Evolutionary conservation across 2,888 invertebrate species (phyloP).

Genomic region (Agrotis exclamationis): DNA sequence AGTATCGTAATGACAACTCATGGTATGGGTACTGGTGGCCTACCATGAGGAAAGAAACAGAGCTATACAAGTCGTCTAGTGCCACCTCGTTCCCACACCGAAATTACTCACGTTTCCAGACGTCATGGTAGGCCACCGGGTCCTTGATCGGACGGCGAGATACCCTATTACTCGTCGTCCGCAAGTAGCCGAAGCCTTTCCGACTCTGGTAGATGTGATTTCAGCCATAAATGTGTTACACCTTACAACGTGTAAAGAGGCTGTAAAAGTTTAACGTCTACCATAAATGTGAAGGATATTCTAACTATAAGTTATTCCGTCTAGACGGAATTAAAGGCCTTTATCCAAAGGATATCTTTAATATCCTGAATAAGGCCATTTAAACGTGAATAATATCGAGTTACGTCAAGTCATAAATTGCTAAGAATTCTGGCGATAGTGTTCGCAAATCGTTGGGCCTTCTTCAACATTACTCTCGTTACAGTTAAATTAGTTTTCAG

Average conservation of each 20-base stretch:
- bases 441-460: background rate
- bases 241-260: background rate
- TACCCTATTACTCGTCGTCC: too few relatives aligned
- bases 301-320: constrained; percentile 10
- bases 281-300: constrained; percentile 11
- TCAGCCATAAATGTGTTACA: background rate
- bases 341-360: constrained; percentile 27
- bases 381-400: constrained; percentile 13
- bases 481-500: constrained; percentile 18
- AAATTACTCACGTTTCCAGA: too few relatives aligned
- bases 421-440: constrained; percentile 11
- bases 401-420: constrained; percentile 29
- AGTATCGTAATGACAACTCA: too few relatives aligned
- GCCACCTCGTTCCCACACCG: too few relatives aligned
- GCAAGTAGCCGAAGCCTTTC: too few relatives aligned
- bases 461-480: background rate
- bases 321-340: constrained; percentile 35
- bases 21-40: too few relatives aligned
- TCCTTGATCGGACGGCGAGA: too few relatives aligned
- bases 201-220: too few relatives aligned
- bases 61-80: too few relatives aligned
- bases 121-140: too few relatives aligned
- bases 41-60: too few relatives aligned
- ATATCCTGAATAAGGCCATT: constrained; percentile 40
- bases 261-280: constrained; percentile 18